Percentiles rank a stretch among this genome's conserved stretches.
phyloP scores from a whole-genome alignment of 1,140 invertebrate species.

The Pogonomyrmex californicus region DNA sequence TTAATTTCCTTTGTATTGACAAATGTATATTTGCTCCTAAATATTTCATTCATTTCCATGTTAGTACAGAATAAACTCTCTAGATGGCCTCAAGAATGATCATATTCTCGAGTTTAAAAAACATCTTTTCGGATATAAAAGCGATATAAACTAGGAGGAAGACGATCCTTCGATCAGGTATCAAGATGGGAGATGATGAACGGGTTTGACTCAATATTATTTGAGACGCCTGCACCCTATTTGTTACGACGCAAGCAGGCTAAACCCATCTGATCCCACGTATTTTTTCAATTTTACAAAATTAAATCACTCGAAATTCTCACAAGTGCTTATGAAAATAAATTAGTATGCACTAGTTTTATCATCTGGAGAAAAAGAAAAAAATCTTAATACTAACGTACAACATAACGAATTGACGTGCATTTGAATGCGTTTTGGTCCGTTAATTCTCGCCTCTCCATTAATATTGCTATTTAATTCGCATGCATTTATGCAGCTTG shows the following conservation, averaged over 20 bases:
- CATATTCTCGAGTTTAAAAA: conserved; percentile 58
- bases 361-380: not conserved
- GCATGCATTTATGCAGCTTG: not conserved
- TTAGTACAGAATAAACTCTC: conserved; percentile 4
- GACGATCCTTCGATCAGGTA: conserved; percentile 81
- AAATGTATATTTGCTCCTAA: not conserved
- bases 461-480: not conserved
- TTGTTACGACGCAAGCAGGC: conserved; percentile 83
- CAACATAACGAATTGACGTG: not conserved
- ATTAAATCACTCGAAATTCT: not conserved
- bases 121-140: conserved; percentile 44
- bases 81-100: conserved; percentile 71
- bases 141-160: rapidly evolving
- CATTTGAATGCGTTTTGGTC: not conserved
- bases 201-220: conserved; percentile 77
- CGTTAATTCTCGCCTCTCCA: not conserved
- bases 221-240: conserved; percentile 81
- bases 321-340: not conserved
- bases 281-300: not conserved
- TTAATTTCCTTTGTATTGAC: not conserved
- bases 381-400: not conserved
- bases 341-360: not conserved
- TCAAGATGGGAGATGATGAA: conserved; percentile 84
- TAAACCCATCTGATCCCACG: conserved; percentile 83
- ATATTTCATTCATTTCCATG: not conserved